Evolutionary conservation across 2,797 vertebrate genomes (phyloP).

Genomic region (Sebastes elongatus): DNA sequence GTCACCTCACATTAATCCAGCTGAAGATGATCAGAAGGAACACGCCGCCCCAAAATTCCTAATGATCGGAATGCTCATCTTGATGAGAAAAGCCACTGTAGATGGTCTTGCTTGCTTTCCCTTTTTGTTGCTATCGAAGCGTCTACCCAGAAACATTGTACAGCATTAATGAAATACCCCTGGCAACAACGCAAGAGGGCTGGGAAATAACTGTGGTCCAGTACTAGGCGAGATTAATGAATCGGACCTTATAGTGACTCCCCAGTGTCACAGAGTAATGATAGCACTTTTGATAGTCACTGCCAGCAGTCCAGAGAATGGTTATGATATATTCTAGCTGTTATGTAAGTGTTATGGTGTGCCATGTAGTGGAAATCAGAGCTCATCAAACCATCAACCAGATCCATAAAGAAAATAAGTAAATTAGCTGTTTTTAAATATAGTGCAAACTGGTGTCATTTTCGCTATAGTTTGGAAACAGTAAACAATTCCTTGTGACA

Average conservation of each 20-base stretch:
- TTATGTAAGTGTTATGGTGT: slow-evolving; percentile 7
- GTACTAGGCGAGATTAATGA: slow-evolving; percentile 26
- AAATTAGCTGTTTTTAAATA: neutral
- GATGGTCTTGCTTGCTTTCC: slow-evolving; percentile 11
- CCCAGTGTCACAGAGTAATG: slow-evolving; percentile 24
- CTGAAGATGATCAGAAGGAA: slow-evolving; percentile 74
- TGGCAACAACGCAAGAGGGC: slow-evolving; percentile 9
- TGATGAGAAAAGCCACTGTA: slow-evolving; percentile 48
- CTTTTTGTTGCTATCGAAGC: slow-evolving; percentile 22
- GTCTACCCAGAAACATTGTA: slow-evolving; percentile 22
- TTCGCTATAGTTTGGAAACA: neutral
- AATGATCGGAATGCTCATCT: slow-evolving; percentile 61
- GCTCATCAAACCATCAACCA: neutral
- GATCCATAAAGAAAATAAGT: neutral
- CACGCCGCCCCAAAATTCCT: slow-evolving; percentile 56
- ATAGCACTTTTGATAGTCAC: slow-evolving; percentile 13
- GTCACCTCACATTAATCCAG: slow-evolving; percentile 87
- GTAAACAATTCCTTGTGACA: neutral
- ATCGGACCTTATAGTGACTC: slow-evolving; percentile 21
- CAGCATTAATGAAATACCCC: slow-evolving; percentile 27
- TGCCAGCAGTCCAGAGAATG: slow-evolving; percentile 26
- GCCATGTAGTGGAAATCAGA: neutral
- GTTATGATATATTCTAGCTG: slow-evolving; percentile 23
- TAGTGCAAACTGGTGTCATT: neutral
- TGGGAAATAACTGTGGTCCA: slow-evolving; percentile 21